Base-by-base conservation (phyloP, 2,113 vertebrate species). In the Stictonetta naevosa region DNA sequence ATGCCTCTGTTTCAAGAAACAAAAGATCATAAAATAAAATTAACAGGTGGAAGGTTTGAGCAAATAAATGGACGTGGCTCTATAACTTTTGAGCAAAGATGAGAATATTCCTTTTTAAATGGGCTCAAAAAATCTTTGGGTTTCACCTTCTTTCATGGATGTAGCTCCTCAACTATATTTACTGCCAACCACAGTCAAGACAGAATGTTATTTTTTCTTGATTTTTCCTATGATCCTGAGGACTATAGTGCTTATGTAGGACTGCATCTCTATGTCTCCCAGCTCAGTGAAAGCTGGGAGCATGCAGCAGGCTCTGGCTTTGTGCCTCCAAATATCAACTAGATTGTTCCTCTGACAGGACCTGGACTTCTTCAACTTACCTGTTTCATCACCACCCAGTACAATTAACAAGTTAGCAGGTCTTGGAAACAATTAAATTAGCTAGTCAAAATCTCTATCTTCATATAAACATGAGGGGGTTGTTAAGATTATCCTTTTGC, bases 341-440 rank as follows among this genome's bases (percentile, higher is more conserved):
- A 19, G 34, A 23, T 46, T 33, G 17, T 19, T 72, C 26, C 52
- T 72, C 48, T 66, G 25, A 38, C 29, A 72, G 66, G 50, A 90
- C 38, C 55, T 62, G 36, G 25, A 59, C 40, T 59, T 82, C 75
- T 88, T 96, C 46, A 91, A 36, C 40, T 66, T 60, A 78, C 15
- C 52, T 46, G 21, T 83, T 95, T 86, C 59, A 59, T 26, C 55
- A 55, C 18, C 50, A 55, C 33, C 31, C 18, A 44, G 36, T 53
- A 53, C 38, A 42, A 18, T 93, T 83, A 62, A 56, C 26, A 83
- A 88, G 55, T 91, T 42, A 72, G 10, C 36, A 84, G 63, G 29
- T 71, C 80, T 78, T 92, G 52, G 19, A 86, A 93, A 11, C 8
- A 66, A 80, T 64, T 93, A 60, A 73, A 64, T 11, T 59, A 80